A percentile compares a stretch with the other conserved stretches of the same genome.
Evolutionary conservation across 2,797 vertebrate species (phyloP).

Genomic region (Chiloscyllium punctatum): DNA sequence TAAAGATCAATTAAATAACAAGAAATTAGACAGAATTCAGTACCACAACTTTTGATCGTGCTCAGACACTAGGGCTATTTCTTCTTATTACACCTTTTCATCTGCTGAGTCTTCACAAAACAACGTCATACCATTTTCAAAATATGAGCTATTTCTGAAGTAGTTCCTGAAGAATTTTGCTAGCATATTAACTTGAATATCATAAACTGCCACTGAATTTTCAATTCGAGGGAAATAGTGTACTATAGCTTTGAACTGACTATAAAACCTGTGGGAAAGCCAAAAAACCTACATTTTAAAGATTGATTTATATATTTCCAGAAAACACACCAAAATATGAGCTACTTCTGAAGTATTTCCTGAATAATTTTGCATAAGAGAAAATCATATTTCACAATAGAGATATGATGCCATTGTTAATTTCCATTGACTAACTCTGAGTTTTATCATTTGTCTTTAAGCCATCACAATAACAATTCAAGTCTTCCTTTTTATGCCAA

Average conservation of each 20-base stretch:
- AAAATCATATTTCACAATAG: neutral
- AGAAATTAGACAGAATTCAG: neutral
- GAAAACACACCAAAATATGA: neutral
- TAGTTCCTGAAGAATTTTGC: too few species aligned
- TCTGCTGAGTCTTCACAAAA: too few species aligned
- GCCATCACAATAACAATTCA: neutral
- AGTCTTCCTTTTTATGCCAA: neutral
- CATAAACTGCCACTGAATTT: neutral
- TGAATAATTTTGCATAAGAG: too few species aligned
- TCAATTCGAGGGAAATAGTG: neutral
- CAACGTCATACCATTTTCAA: too few species aligned
- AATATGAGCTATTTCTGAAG: too few species aligned
- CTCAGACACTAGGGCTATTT: too few species aligned
- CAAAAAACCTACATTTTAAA: neutral
- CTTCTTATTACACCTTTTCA: too few species aligned
- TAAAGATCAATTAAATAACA: neutral
- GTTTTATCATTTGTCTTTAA: neutral
- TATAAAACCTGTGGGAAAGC: too few species aligned
- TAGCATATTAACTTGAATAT: too few species aligned
- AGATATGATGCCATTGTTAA: neutral
- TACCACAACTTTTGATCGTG: too few species aligned
- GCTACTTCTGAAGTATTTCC: too few species aligned
- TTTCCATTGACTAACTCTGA: neutral
- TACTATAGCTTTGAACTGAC: neutral
- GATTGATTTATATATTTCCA: neutral